Conservation (phyloP, 1,140 invertebrate species). For the Bradynema listronoti region DNA sequence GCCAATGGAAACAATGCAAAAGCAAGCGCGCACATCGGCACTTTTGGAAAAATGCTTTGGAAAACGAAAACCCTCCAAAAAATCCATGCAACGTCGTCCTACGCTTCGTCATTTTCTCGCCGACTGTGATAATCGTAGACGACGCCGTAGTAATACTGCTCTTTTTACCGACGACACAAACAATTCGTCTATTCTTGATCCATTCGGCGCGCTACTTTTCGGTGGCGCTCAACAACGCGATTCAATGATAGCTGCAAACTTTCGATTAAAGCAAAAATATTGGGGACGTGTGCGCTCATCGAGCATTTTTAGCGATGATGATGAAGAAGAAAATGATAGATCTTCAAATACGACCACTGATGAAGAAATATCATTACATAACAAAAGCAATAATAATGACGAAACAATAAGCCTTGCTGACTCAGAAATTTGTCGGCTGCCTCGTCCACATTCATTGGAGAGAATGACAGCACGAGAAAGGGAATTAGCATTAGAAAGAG, state of each 20-base stretch:
- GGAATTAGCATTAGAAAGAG: not conserved
- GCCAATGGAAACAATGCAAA: conserved; percentile 23
- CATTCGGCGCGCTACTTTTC: no score
- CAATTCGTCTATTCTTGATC: conserved; percentile 5
- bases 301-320: conserved; percentile 1
- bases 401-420: no score
- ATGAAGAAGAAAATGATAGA: conserved; percentile 29
- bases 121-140: conserved; percentile 18
- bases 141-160: conserved; percentile 10
- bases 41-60: not conserved
- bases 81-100: conserved; percentile 22
- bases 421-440: no score
- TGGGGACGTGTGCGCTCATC: conserved; percentile 31
- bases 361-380: not conserved
- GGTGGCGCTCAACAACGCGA: no score
- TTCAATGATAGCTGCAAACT: conserved; percentile 19
- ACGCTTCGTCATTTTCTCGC: conserved; percentile 28
- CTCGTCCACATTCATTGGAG: not conserved
- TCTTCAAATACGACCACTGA: conserved; percentile 1
- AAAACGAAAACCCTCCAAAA: not conserved
- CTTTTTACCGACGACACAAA: not conserved
- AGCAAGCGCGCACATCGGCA: conserved; percentile 2
- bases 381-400: not conserved
- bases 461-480: not conserved
- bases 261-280: conserved; percentile 42